These are phyloP conservation scores for silkworm (Bombyx mori) DNA, from an alignment of 1,140 invertebrate genomes.

Conservation along the genomic window ASM3026992v2 NC_085116.1:2394501-2395000, in stretches of 20 bases:
- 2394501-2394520: constrained; percentile 59
- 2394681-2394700: constrained; percentile 47
- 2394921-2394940: constrained; percentile 75
- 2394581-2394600: constrained; percentile 50
- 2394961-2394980: constrained; percentile 71
- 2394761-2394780: constrained; percentile 33
- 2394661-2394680: constrained; percentile 40
- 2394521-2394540: constrained; percentile 60
- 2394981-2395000: constrained; percentile 50
- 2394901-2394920: constrained; percentile 76
- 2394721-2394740: constrained; percentile 36
- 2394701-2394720: constrained; percentile 41
- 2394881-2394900: constrained; percentile 74
- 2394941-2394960: constrained; percentile 74
- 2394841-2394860: constrained; percentile 75
- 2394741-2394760: constrained; percentile 37
- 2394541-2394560: constrained; percentile 63
- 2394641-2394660: constrained; percentile 48
- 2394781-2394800: constrained; percentile 54
- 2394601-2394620: constrained; percentile 54
- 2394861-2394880: constrained; percentile 77
- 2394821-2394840: constrained; percentile 59
- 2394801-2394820: constrained; percentile 44
- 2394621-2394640: constrained; percentile 64
- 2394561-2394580: constrained; percentile 59